Percentiles rank a stretch among this genome's conserved stretches.
Evolutionary conservation across 2,113 vertebrate genomes (phyloP).

Genomic region (Vanacampus margaritifer): DNA sequence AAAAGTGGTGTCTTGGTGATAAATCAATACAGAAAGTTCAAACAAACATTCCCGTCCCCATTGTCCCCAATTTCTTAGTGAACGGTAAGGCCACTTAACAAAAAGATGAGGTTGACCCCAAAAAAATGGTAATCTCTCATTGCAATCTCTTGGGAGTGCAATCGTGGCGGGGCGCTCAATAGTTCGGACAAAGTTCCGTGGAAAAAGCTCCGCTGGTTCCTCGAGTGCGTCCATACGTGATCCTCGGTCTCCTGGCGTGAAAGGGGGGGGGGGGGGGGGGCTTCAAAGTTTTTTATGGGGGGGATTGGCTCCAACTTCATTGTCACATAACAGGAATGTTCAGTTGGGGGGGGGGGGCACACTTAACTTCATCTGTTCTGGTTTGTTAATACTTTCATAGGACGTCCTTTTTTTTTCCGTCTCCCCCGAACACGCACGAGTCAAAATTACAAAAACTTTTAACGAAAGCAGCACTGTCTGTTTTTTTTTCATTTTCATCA

Average conservation of each 20-base stretch:
- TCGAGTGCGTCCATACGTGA: slow-evolving; percentile 36
- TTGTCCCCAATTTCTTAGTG: slow-evolving; percentile 69
- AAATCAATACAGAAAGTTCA: slow-evolving; percentile 48
- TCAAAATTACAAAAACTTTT: slow-evolving; percentile 52
- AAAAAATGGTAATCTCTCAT: slow-evolving; percentile 77
- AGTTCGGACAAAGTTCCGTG: slow-evolving; percentile 25
- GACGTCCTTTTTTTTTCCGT: slow-evolving; percentile 37
- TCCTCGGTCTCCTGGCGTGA: slow-evolving; percentile 26
- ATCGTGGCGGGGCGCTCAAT: slow-evolving; percentile 53
- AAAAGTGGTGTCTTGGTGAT: slow-evolving; percentile 48
- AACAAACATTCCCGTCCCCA: slow-evolving; percentile 48
- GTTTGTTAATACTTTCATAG: slow-evolving; percentile 63
- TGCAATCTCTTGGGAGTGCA: slow-evolving; percentile 76
- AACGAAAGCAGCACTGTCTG: slow-evolving; percentile 68
- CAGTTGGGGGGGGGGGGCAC: slow-evolving; percentile 56
- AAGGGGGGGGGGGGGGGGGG: slow-evolving; percentile 27
- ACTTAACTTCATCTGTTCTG: slow-evolving; percentile 63
- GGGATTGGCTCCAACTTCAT: slow-evolving; percentile 52
- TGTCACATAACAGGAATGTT: slow-evolving; percentile 70
- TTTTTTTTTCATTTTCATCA: slow-evolving; percentile 64
- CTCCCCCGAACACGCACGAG: slow-evolving; percentile 42
- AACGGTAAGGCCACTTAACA: slow-evolving; percentile 82
- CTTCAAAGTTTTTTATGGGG: slow-evolving; percentile 41
- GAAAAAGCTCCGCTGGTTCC: slow-evolving; percentile 41
- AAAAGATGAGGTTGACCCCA: slow-evolving; percentile 69